Evolutionary conservation across 37 sponge, comb jelly and placozoan genomes (phyloP), one percentile per base, ranked within the genome.

Genomic region (Amphimedon queenslandica): DNA sequence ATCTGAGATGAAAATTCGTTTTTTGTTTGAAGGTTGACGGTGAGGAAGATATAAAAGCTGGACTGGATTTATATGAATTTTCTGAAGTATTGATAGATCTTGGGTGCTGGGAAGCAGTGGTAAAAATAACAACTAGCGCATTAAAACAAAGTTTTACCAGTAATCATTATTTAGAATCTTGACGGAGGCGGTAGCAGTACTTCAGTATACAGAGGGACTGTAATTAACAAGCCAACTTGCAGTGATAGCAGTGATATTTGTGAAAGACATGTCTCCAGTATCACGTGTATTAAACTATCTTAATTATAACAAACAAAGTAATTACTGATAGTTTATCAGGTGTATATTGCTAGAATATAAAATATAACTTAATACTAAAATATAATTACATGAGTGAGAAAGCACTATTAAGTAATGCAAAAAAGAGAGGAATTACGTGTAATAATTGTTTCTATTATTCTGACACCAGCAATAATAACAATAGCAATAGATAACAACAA

Each of bases 161-260:
- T 47, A 13, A 18, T 18, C 53, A 47, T 18, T 47, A 13, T 51
- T 4, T 63, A 89, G 90, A 89, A 89, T 36, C 80, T 89, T 39
- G 90, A 89, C 43, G 90, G 90, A 53, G 90, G 90, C 29, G 90
- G 90, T 2, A 89, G 90, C 40, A 89, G 90, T 79, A 71, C 70
- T 41, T 89, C 90, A 16, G 90, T 83, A 20, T 76, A 61, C 63
- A 70, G 79, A 1, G 84, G 84, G 21, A 61, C 20, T 18, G 80
- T 89, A 11, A 57, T 89, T 47, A 71, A 65, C 67, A 53, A 57
- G 32, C 90, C 90, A 33, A 89, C 90, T 3, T 89, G 90, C 40
- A 3, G 56, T 1, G 90, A 89, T 55, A 79, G 27, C 23, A 66
- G 47, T 5, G 2, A 74, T 6, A 64, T 71, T 5, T 89, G 90